phyloP scores from a whole-genome alignment of 2,888 invertebrate genomes.

The Nomada ferruginata region DNA sequence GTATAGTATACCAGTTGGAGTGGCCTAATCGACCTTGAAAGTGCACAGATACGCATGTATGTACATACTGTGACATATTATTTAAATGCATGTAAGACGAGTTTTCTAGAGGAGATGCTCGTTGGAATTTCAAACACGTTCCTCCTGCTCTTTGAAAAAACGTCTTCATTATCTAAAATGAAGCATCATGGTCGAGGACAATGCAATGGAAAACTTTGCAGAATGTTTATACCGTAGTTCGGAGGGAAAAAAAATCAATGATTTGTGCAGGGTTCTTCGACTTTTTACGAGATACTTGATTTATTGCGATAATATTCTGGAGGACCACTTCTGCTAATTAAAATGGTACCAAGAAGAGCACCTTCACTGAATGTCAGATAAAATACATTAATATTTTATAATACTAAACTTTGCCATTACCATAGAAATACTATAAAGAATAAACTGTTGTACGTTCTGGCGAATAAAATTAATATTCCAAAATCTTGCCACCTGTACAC shows the following conservation, averaged over 20 bases:
- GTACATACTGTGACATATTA: conserved; percentile 17
- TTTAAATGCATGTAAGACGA: conserved; percentile 28
- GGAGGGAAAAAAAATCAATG: background rate
- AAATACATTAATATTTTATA: too few species aligned
- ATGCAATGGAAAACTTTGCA: background rate
- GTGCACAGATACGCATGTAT: conserved; percentile 8
- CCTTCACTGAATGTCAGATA: too few species aligned
- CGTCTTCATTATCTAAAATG: conserved; percentile 17
- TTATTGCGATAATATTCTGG: background rate
- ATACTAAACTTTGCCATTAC: background rate
- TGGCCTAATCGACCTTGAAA: conserved; percentile 30
- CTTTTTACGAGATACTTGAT: background rate
- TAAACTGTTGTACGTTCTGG: too few species aligned
- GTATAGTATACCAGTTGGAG: too few species aligned
- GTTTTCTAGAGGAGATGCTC: conserved; percentile 18
- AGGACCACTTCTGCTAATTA: background rate
- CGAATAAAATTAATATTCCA: too few species aligned
- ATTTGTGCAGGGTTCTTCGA: background rate
- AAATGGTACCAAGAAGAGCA: background rate
- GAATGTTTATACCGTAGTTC: background rate
- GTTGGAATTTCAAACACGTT: conserved; percentile 32
- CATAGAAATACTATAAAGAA: background rate
- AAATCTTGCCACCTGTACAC: too few species aligned
- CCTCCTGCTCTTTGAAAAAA: conserved; percentile 6
- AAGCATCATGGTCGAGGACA: conserved; percentile 1